phyloP scores from a whole-genome alignment of 2,113 vertebrate genomes.

The Cromileptes altivelis region DNA sequence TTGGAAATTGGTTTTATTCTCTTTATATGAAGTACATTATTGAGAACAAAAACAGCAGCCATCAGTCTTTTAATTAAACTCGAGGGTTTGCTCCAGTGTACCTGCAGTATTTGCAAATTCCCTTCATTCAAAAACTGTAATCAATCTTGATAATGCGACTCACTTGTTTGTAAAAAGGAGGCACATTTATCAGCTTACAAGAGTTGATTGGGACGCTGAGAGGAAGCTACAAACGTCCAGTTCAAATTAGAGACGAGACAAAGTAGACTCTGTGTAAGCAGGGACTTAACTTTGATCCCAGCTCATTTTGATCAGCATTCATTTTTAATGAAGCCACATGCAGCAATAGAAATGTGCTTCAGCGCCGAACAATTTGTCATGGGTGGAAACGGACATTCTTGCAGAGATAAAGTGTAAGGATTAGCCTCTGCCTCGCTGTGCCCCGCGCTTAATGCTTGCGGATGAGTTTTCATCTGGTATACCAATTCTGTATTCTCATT shows the following conservation, averaged over 20 bases:
- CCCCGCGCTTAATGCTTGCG: slow-evolving; percentile 28
- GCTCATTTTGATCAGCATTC: slow-evolving; percentile 66
- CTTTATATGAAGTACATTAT: too few relatives aligned
- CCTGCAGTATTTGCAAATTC: slow-evolving; percentile 18
- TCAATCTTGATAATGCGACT: slow-evolving; percentile 45
- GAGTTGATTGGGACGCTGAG: background rate
- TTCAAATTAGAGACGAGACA: slow-evolving; percentile 56
- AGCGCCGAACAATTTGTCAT: slow-evolving; percentile 54
- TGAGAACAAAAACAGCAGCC: slow-evolving; percentile 26
- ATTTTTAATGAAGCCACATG: slow-evolving; percentile 74
- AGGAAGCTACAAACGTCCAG: slow-evolving; percentile 30
- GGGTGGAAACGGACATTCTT: slow-evolving; percentile 57
- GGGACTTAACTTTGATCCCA: slow-evolving; percentile 62
- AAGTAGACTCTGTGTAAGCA: slow-evolving; percentile 45
- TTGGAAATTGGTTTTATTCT: too few relatives aligned
- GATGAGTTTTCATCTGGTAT: slow-evolving; percentile 45
- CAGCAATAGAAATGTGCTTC: slow-evolving; percentile 41
- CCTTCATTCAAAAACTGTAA: slow-evolving; percentile 9
- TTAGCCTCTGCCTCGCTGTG: slow-evolving; percentile 31
- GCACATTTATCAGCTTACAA: slow-evolving; percentile 1
- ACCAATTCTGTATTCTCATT: slow-evolving; percentile 31
- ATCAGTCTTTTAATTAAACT: slow-evolving; percentile 39
- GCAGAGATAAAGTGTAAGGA: slow-evolving; percentile 40
- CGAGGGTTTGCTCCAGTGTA: slow-evolving; percentile 7
- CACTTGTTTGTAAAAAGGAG: slow-evolving; percentile 11